Percentiles rank a stretch among this genome's conserved stretches.
phyloP scores from a whole-genome alignment of 2,888 invertebrate species.

The Ceriagrion tenellum region DNA sequence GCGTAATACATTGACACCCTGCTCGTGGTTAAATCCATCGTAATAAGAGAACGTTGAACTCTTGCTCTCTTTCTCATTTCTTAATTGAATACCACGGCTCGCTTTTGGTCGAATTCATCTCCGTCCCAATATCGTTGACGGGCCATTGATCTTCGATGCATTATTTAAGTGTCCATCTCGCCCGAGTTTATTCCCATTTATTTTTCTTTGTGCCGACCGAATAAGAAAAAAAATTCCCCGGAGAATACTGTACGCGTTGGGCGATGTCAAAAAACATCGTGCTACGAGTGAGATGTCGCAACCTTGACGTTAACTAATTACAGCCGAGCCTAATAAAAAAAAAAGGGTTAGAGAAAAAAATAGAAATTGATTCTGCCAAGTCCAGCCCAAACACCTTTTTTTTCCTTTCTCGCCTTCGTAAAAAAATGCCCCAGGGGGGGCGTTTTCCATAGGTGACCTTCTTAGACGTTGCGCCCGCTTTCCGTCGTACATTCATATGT shows the following conservation, averaged over 20 bases:
- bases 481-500: not conserved
- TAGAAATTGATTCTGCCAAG: not conserved
- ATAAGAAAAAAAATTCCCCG: not conserved
- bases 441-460: slow-evolving; percentile 7
- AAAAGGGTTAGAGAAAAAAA: not conserved
- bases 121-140: not conserved
- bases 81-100: too few relatives aligned
- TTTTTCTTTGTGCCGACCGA: not conserved
- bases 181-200: not conserved
- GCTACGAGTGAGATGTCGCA: not conserved
- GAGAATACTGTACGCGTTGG: not conserved
- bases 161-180: not conserved
- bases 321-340: not conserved
- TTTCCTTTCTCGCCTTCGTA: not conserved
- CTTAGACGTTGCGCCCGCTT: not conserved
- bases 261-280: not conserved
- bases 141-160: not conserved
- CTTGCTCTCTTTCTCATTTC: too few relatives aligned
- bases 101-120: not conserved
- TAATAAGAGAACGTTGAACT: too few relatives aligned
- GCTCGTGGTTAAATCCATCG: too few relatives aligned
- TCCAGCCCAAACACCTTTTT: not conserved
- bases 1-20: too few relatives aligned
- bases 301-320: slow-evolving; percentile 31
- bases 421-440: not conserved